Evolutionary conservation across 2,113 vertebrate species (phyloP).

Genomic region (Aix galericulata): DNA sequence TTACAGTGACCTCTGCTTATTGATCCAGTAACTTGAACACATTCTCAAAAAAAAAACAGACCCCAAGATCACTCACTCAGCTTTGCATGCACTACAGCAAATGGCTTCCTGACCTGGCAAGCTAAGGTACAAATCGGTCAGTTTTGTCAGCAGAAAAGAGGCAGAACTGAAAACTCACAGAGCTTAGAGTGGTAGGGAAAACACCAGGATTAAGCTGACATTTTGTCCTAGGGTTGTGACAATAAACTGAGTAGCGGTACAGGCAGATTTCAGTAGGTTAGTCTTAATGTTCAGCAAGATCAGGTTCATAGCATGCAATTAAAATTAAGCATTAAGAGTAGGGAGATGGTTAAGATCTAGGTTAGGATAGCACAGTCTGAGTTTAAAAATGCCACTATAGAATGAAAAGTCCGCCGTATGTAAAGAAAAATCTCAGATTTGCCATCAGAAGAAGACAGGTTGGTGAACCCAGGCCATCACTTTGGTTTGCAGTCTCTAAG

Average conservation of each 20-base stretch:
- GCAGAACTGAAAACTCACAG: not conserved
- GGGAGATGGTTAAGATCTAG: not conserved
- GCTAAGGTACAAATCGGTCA: not conserved
- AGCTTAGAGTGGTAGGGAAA: not conserved
- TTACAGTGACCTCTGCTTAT: not conserved
- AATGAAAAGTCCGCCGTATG: not conserved
- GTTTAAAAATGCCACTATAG: not conserved
- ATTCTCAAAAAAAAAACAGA: not conserved
- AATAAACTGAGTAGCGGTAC: not conserved
- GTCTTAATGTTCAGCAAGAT: not conserved
- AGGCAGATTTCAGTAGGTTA: not conserved
- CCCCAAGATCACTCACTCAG: not conserved
- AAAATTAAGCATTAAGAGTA: not conserved
- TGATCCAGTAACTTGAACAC: slow-evolving; percentile 3
- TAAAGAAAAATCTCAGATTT: not conserved
- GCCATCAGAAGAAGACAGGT: not conserved
- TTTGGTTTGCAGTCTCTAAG: not conserved
- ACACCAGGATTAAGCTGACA: not conserved
- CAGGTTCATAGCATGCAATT: not conserved
- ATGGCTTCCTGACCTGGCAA: not conserved
- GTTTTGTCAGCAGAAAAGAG: not conserved
- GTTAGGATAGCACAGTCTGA: not conserved
- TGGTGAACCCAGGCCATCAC: not conserved
- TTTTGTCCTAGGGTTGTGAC: not conserved
- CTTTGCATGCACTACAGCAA: not conserved